Base-by-base conservation (phyloP, 2,797 vertebrate species). In the Leptodactylus fallax region DNA sequence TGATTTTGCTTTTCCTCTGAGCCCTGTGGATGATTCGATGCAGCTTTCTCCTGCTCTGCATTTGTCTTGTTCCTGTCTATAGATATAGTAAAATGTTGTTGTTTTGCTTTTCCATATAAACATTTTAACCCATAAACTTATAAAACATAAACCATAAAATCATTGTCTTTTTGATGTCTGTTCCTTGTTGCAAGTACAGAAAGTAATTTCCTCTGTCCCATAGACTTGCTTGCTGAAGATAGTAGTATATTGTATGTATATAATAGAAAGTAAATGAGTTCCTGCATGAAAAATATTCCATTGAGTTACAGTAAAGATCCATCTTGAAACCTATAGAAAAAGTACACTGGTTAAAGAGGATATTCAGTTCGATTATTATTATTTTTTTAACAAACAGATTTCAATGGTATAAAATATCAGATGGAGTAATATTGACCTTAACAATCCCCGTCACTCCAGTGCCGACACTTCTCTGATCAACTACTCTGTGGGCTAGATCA, bases 31-130 rank as follows among this genome's bases (percentile, higher is more conserved):
- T 74, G 71, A 74, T 74, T 74, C 12, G 71, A 74, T 74, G 19
- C 71, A 74, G 71, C 71, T 49, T 74, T 74, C 17, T 45, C 13
- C 14, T 17, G 67, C 7, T 47, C 45, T 74, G 45, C 19, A 74
- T 49, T 12, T 13, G 49, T 4, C 36, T 74, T 74, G 17, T 74
- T 74, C 11, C 36, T n/a, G 45, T 49, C 71, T 12, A 19, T 19
- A 74, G 45, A 74, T 74, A 74, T 49, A 51, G 21, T 74, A 74
- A 47, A 72, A 3, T 47, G 71, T 21, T 49, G 17, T 49, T 74
- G 45, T 74, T 49, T 49, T n/a, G 45, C 49, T 74, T 69, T 74
- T 74, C 71, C 71, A 74, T 74, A 74, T 74, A 74, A 74, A 74
- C 71, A n/a, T 49, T 74, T 74, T 74, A 36, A 36, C 71, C 49